phyloP scores from a whole-genome alignment of 2,113 vertebrate species.

The Panthera uncia region DNA sequence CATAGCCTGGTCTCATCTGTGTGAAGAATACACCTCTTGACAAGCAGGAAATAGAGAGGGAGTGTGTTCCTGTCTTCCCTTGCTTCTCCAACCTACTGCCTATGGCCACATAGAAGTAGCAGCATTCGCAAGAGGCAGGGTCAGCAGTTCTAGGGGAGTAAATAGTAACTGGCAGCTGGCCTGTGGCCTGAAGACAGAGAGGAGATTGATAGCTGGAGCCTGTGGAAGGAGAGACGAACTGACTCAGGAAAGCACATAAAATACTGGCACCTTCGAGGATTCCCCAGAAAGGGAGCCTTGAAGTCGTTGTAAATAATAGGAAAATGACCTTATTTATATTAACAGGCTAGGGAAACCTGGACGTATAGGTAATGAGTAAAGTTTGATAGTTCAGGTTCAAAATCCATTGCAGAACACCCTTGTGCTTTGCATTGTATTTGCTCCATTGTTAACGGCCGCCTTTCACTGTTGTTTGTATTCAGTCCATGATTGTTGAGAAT shows the following conservation, averaged over 20 bases:
- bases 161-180: slow-evolving; percentile 1
- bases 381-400: neutral
- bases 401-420: neutral
- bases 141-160: neutral
- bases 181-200: neutral
- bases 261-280: slow-evolving; percentile 52
- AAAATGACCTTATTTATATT: slow-evolving; percentile 65
- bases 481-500: neutral
- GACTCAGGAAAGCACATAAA: slow-evolving; percentile 60
- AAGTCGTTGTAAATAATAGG: slow-evolving; percentile 53
- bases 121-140: neutral
- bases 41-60: neutral
- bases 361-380: slow-evolving; percentile 4
- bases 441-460: neutral
- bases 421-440: neutral
- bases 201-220: slow-evolving; percentile 22
- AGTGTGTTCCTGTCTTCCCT: neutral
- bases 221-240: slow-evolving; percentile 4
- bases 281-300: slow-evolving; percentile 28
- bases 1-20: neutral
- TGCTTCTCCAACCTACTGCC: neutral
- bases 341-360: neutral
- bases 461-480: slow-evolving; percentile 10
- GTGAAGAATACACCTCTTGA: neutral
- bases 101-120: neutral